phyloP scores from a whole-genome alignment of 2,113 vertebrate genomes.

The Thryonomys swinderianus region DNA sequence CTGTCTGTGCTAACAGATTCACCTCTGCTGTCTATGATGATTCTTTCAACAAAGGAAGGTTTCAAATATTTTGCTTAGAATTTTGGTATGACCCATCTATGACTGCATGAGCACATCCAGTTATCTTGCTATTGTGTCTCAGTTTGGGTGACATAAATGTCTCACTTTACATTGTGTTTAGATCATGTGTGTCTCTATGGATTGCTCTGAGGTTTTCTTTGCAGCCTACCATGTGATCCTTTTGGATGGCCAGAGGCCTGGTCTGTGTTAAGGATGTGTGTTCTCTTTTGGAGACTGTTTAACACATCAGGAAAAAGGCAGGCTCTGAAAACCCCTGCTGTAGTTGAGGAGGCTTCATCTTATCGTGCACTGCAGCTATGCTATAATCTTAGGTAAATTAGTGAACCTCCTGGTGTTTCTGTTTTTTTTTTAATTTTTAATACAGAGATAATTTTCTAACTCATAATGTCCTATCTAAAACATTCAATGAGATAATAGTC shows the following conservation, averaged over 20 bases:
- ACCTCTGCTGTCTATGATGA: background rate
- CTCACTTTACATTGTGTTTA: background rate
- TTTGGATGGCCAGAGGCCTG: background rate
- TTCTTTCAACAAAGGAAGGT: background rate
- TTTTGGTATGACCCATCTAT: background rate
- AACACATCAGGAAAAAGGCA: background rate
- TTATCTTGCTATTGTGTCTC: background rate
- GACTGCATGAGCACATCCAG: too few relatives aligned
- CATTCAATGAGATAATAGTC: constrained; percentile 13
- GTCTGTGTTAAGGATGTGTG: background rate
- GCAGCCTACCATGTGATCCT: background rate
- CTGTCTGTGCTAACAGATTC: background rate
- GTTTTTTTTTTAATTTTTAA: constrained; percentile 4
- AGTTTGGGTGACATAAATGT: background rate
- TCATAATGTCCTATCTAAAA: background rate
- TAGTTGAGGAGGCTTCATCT: background rate
- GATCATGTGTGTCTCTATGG: background rate
- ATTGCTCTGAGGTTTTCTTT: background rate
- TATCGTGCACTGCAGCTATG: background rate
- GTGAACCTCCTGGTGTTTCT: background rate
- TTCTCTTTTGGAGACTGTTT: background rate
- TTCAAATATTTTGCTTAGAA: constrained; percentile 2
- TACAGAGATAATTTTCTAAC: background rate
- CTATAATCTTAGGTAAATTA: background rate
- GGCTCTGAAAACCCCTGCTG: background rate